phyloP scores from a whole-genome alignment of 2,888 invertebrate genomes.

The Clitarchus hookeri region DNA sequence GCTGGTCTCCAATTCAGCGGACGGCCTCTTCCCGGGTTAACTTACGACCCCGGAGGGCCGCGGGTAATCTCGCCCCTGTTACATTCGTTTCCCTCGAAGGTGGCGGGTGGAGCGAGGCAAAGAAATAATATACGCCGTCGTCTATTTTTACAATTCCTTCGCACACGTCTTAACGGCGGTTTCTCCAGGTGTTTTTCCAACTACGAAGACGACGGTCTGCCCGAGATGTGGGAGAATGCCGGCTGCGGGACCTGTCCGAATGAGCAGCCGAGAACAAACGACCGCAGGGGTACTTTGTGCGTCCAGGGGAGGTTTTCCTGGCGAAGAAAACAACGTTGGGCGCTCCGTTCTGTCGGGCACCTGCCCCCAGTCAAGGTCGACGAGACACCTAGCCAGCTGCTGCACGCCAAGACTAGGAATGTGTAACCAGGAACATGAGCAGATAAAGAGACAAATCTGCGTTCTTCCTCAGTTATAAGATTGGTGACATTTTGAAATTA shows the following conservation, averaged over 20 bases:
- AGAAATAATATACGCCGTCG: no score
- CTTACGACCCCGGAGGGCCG: neutral
- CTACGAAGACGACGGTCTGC: no score
- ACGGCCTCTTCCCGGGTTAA: neutral
- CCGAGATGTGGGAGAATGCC: no score
- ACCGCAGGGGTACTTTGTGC: neutral
- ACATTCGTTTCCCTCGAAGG: neutral
- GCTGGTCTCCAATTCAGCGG: neutral
- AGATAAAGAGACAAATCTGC: no score
- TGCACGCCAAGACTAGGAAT: no score
- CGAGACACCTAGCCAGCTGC: no score
- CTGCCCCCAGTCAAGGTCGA: no score
- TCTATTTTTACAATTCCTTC: neutral
- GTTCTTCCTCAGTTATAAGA: no score
- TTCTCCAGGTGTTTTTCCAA: neutral
- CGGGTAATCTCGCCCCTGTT: neutral
- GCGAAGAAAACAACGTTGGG: no score
- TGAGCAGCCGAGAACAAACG: conserved; percentile 1
- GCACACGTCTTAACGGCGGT: neutral
- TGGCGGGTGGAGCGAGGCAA: neutral
- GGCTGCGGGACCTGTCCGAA: neutral
- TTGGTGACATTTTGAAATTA: no score
- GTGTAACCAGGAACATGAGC: no score
- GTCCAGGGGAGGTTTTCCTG: neutral
- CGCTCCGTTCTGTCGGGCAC: no score